Evolutionary conservation across 2,888 invertebrate species (phyloP).

Genomic region (Aelia acuminata): DNA sequence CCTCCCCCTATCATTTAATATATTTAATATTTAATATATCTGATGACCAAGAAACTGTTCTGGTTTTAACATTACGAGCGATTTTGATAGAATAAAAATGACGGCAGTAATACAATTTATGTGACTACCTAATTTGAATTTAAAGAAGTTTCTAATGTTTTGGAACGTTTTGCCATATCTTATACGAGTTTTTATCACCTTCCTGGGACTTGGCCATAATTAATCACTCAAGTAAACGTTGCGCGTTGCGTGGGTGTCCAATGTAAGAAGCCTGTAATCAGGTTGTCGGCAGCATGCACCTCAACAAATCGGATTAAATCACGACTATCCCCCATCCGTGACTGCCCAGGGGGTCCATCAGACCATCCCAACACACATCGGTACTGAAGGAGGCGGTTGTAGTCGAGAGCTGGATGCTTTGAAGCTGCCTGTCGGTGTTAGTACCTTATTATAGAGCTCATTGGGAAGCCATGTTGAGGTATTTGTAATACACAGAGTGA

Average conservation of each 20-base stretch:
- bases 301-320: conserved; percentile 17
- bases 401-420: neutral
- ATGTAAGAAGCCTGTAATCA: conserved; percentile 13
- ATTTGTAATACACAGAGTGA: too few relatives aligned
- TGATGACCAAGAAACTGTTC: too few relatives aligned
- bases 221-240: neutral
- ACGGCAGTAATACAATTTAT: too few relatives aligned
- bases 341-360: neutral
- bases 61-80: too few relatives aligned
- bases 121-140: too few relatives aligned
- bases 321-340: conserved; percentile 33
- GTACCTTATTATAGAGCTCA: neutral
- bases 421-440: neutral
- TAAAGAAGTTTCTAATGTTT: too few relatives aligned
- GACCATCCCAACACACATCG: too few relatives aligned
- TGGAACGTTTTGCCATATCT: neutral
- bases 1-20: too few relatives aligned
- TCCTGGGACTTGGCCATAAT: neutral
- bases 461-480: neutral
- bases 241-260: neutral
- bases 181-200: neutral
- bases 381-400: neutral
- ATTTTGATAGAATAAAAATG: too few relatives aligned
- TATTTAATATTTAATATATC: too few relatives aligned
- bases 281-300: neutral